phyloP scores from a whole-genome alignment of 2,888 invertebrate genomes.

The Cephus pygmeus region DNA sequence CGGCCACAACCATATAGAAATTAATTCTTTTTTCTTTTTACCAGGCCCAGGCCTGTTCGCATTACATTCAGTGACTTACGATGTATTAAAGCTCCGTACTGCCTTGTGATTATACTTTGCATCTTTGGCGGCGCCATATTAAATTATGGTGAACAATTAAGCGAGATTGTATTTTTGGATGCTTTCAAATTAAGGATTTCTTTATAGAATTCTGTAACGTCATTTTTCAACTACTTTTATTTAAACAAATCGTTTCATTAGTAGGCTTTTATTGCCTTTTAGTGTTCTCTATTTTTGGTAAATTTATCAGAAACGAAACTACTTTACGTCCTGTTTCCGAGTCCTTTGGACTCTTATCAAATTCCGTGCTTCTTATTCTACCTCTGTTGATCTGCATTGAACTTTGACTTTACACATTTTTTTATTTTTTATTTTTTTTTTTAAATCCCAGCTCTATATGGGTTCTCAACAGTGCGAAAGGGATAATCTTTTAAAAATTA shows the following conservation, averaged over 20 bases:
- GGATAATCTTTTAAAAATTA: no score
- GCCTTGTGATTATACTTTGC: neutral
- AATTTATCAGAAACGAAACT: neutral
- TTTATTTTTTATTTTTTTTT: neutral
- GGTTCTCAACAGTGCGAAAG: no score
- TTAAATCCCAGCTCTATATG: no score
- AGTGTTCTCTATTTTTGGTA: neutral
- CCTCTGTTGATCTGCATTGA: neutral
- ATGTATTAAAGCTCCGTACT: neutral
- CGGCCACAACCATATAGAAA: constrained; percentile 73
- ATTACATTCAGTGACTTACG: neutral
- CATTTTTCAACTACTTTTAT: neutral
- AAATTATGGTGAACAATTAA: neutral
- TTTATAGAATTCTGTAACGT: neutral
- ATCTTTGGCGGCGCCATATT: neutral
- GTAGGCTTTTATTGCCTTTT: neutral
- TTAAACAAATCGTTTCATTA: neutral
- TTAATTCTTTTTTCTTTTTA: constrained; percentile 40
- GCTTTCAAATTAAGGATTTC: neutral
- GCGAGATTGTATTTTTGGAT: neutral
- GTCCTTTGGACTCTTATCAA: neutral
- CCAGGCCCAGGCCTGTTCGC: neutral
- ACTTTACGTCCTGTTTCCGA: neutral
- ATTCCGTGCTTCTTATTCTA: neutral
- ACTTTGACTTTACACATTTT: neutral